Evolutionary conservation across 2,888 invertebrate genomes (phyloP).

Genomic region (Chydorus sphaericus): DNA sequence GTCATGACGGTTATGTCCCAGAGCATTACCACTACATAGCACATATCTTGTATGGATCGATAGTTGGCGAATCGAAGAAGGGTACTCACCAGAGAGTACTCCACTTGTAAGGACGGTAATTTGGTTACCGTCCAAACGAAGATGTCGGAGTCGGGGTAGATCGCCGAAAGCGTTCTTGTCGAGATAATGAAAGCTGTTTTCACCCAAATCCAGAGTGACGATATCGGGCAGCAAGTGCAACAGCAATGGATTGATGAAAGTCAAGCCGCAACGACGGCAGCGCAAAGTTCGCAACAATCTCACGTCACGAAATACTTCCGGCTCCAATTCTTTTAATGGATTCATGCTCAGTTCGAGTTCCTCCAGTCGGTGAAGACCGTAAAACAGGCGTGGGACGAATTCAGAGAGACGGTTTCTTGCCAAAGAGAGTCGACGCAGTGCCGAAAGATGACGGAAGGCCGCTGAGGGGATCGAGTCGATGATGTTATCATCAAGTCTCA

Average conservation of each 20-base stretch:
- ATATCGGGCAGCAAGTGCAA: constrained; percentile 35
- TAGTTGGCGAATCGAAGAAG: too few relatives aligned
- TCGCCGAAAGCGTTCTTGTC: constrained; percentile 16
- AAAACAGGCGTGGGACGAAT: constrained; percentile 35
- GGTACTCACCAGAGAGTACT: constrained; percentile 20
- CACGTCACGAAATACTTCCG: constrained; percentile 40
- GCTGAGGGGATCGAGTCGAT: constrained; percentile 59
- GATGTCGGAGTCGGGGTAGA: constrained; percentile 17
- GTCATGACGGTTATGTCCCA: too few relatives aligned
- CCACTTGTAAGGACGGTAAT: constrained; percentile 40
- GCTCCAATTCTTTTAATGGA: constrained; percentile 52
- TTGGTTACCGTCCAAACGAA: constrained; percentile 56
- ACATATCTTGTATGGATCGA: too few relatives aligned
- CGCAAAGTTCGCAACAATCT: constrained; percentile 53
- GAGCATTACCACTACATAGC: too few relatives aligned
- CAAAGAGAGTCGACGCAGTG: constrained; percentile 38
- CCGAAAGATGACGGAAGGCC: constrained; percentile 55
- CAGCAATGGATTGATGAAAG: constrained; percentile 59
- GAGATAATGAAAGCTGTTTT: constrained; percentile 20
- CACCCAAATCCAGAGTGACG: constrained; percentile 18
- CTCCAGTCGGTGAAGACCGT: constrained; percentile 21
- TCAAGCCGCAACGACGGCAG: constrained; percentile 54
- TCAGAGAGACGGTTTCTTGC: constrained; percentile 44
- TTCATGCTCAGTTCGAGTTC: constrained; percentile 55
- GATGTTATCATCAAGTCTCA: constrained; percentile 56